phyloP scores from a whole-genome alignment of 2,888 invertebrate genomes.

The Leptogaster cylindrica region DNA sequence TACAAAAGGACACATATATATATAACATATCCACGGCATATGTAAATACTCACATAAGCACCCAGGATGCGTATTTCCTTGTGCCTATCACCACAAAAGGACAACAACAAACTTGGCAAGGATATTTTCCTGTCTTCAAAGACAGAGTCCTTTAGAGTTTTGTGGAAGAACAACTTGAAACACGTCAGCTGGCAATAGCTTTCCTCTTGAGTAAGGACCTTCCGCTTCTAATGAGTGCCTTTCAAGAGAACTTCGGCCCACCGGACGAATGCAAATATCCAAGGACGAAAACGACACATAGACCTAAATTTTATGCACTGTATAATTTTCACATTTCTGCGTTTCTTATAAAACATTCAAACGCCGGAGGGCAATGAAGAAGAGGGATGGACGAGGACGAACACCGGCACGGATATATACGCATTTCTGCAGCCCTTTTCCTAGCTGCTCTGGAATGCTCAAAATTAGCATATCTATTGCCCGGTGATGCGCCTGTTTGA shows the following conservation, averaged over 20 bases:
- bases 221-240: background rate
- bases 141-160: background rate
- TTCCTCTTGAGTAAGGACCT: conserved; percentile 38
- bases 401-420: too few species aligned
- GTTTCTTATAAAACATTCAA: too few species aligned
- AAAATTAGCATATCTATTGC: conserved; percentile 45
- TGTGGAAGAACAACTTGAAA: background rate
- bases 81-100: conserved; percentile 8
- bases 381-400: background rate
- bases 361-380: conserved; percentile 2
- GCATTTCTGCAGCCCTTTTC: conserved; percentile 11
- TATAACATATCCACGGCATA: conserved; percentile 5
- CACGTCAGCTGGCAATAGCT: conserved; percentile 8
- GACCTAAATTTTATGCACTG: conserved; percentile 34
- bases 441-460: conserved; percentile 29
- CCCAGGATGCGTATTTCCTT: conserved; percentile 35
- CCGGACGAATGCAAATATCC: conserved; percentile 24
- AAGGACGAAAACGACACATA: conserved; percentile 28
- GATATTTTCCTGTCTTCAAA: conserved; percentile 20
- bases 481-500: conserved; percentile 5
- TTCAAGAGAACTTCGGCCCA: background rate
- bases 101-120: conserved; percentile 26
- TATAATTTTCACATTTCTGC: conserved; percentile 29
- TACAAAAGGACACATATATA: conserved; percentile 11
- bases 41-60: conserved; percentile 27